These are phyloP conservation scores for Brachyptera risi DNA, from an alignment of 2,888 invertebrate genomes.

Conservation along the genomic window DNA sequence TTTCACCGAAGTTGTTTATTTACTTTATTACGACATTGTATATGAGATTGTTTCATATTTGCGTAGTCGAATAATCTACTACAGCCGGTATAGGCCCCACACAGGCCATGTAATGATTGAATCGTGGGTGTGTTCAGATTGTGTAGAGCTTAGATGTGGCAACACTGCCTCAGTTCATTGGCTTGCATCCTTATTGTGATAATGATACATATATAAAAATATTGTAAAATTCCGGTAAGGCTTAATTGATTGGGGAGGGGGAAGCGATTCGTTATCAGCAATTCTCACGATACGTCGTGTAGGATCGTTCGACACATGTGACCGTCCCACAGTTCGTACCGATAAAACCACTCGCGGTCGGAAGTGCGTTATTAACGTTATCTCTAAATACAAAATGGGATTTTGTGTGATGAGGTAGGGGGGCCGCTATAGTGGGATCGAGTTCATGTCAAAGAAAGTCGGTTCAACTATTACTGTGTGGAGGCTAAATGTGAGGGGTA, in stretches of 20 bases:
- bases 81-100: background rate
- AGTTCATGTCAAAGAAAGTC: too few species aligned
- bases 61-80: too few species aligned
- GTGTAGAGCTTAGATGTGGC: constrained; percentile 16
- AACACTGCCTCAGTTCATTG: constrained; percentile 28
- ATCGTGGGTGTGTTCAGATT: constrained; percentile 22
- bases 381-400: too few species aligned
- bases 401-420: too few species aligned
- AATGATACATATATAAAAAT: constrained; percentile 2
- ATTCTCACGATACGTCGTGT: constrained; percentile 3
- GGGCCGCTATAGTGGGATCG: too few species aligned
- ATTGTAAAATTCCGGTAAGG: constrained; percentile 3
- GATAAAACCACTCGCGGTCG: background rate
- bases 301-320: too few species aligned
- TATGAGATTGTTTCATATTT: too few species aligned
- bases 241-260: background rate
- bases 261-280: constrained; percentile 1
- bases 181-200: constrained; percentile 24
- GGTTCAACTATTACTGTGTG: too few species aligned
- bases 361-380: background rate
- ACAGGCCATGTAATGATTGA: background rate
- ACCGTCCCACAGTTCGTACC: background rate
- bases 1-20: too few species aligned
- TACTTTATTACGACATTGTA: too few species aligned
- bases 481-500: too few species aligned